Conservation (phyloP, 1,140 invertebrate genomes). For the Cotesia glomerata region DNA sequence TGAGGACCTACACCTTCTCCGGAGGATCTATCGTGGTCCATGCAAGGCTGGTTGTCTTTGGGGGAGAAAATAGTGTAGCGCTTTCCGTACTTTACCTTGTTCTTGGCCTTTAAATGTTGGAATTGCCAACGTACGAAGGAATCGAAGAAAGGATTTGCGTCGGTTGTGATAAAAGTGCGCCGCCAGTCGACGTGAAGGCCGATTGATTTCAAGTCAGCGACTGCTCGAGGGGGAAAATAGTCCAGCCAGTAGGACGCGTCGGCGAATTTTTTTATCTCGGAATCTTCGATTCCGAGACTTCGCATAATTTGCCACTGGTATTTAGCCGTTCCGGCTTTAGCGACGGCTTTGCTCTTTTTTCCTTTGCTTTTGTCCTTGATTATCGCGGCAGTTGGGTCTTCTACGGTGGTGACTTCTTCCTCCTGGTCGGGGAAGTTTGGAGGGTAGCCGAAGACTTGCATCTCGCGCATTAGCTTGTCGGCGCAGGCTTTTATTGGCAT, state of each 20-base stretch:
- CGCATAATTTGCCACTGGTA: conserved; percentile 99
- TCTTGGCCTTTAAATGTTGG: conserved; percentile 81
- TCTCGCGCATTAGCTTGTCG: conserved; percentile 95
- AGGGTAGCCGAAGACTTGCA: conserved; percentile 90
- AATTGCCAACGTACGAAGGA: conserved; percentile 99
- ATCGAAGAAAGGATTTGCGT: conserved; percentile 97
- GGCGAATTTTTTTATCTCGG: conserved; percentile 93
- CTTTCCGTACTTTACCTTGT: conserved; percentile 97
- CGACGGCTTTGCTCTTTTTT: conserved; percentile 98
- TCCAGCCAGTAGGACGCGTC: conserved; percentile 91
- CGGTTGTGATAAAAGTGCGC: conserved; percentile 96
- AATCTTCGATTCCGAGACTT: conserved; percentile 85
- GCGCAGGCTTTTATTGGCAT: conserved; percentile 98
- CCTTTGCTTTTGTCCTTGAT: conserved; percentile 96
- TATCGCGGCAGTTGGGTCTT: conserved; percentile 67
- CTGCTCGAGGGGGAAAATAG: conserved; percentile 93
- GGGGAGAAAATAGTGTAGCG: conserved; percentile 97
- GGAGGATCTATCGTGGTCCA: conserved; percentile 97
- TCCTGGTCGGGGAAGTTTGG: conserved; percentile 80
- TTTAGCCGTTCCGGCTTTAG: conserved; percentile 87
- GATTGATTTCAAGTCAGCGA: conserved; percentile 85
- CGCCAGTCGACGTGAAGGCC: conserved; percentile 97
- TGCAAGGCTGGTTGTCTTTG: conserved; percentile 96
- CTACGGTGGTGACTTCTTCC: conserved; percentile 61
- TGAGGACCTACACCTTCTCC: conserved; percentile 98